These are phyloP conservation scores for Amphipyra tragopoginis DNA, from an alignment of 2,888 invertebrate species.

Conservation along the genomic window DNA sequence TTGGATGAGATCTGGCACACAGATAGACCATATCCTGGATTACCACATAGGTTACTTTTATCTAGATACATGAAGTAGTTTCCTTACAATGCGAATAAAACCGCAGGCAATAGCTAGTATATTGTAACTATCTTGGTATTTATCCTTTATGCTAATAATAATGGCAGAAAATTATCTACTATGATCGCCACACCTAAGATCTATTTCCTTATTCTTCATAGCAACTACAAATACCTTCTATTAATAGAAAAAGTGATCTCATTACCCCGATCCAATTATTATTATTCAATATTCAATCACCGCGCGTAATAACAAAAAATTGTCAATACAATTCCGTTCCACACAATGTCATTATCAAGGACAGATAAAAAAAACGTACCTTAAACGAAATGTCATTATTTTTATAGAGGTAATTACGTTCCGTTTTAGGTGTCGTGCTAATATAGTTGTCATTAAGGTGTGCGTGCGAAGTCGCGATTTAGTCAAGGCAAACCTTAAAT, in stretches of 20 bases:
- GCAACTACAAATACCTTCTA: slow-evolving; percentile 1
- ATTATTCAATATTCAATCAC: slow-evolving; percentile 31
- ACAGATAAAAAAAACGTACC: slow-evolving; percentile 51
- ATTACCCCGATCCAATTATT: slow-evolving; percentile 27
- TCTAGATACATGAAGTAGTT: no score
- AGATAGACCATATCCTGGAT: no score
- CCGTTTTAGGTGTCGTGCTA: slow-evolving; percentile 22
- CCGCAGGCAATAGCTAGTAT: no score
- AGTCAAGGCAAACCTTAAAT: slow-evolving; percentile 2
- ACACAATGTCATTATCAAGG: slow-evolving; percentile 60
- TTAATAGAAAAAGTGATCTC: slow-evolving; percentile 17
- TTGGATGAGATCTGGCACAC: no score
- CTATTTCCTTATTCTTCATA: slow-evolving; percentile 30
- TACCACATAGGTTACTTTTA: no score
- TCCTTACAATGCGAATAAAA: no score
- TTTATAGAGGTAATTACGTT: slow-evolving; percentile 24
- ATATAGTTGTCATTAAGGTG: slow-evolving; percentile 35
- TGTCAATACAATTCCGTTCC: slow-evolving; percentile 54
- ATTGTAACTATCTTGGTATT: background rate
- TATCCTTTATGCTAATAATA: background rate
- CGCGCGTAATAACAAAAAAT: slow-evolving; percentile 31
- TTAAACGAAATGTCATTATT: slow-evolving; percentile 46
- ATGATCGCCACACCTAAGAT: slow-evolving; percentile 5
- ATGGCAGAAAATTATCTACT: background rate
- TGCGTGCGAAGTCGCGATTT: slow-evolving; percentile 20